Conservation (phyloP, 1,140 invertebrate genomes). For the Metopolophium dirhodum region DNA sequence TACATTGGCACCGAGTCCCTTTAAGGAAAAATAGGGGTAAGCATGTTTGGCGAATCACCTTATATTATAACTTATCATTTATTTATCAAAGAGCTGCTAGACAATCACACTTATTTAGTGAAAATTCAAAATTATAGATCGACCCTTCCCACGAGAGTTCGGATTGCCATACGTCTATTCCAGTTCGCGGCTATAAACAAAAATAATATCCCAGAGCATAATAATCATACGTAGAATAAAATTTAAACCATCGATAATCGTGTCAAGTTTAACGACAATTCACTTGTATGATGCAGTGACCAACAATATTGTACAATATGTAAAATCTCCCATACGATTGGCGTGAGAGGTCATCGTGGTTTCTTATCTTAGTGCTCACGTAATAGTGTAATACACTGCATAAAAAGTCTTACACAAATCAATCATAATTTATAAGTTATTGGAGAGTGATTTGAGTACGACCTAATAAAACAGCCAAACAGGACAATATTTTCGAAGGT, state of each 20-base stretch:
- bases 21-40: no score
- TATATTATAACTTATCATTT: no score
- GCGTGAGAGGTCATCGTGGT: not conserved
- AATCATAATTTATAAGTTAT: no score
- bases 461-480: no score
- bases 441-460: no score
- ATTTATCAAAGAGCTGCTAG: not conserved
- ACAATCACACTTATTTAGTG: not conserved
- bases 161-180: not conserved
- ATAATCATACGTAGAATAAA: not conserved
- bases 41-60: no score
- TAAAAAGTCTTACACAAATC: no score
- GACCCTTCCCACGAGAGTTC: not conserved
- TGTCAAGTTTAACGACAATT: constrained; percentile 15
- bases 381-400: not conserved
- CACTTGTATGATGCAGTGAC: not conserved
- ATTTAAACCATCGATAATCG: not conserved
- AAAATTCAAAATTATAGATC: not conserved
- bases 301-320: not conserved
- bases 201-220: not conserved
- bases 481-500: no score
- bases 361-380: not conserved
- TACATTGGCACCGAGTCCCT: no score
- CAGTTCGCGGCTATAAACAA: not conserved
- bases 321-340: not conserved